phyloP scores from a whole-genome alignment of 1,140 invertebrate genomes.

The Formica selysi region DNA sequence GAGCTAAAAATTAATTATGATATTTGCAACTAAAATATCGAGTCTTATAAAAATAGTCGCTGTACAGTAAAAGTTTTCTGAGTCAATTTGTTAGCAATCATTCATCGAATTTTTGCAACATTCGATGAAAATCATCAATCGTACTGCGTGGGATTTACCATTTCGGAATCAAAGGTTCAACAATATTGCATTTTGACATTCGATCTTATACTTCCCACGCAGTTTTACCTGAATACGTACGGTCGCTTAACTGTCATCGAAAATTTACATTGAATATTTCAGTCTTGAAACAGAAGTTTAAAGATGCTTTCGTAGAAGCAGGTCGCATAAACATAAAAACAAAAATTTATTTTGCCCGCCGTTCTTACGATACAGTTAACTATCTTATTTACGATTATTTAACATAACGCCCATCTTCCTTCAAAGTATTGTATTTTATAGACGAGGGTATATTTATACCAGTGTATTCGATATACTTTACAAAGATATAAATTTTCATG shows the following conservation, averaged over 20 bases:
- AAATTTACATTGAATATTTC: constrained; percentile 39
- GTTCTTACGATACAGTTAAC: background rate
- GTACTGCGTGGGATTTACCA: constrained; percentile 7
- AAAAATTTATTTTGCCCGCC: background rate
- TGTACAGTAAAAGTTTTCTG: background rate
- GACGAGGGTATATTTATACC: background rate
- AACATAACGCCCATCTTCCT: background rate
- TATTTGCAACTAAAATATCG: background rate
- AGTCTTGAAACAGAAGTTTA: background rate
- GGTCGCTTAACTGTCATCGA: constrained; percentile 33
- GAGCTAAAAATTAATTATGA: background rate
- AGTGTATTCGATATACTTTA: background rate
- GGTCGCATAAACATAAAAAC: background rate
- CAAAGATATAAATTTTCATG: background rate
- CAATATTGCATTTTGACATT: constrained; percentile 66
- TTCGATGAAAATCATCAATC: constrained; percentile 65
- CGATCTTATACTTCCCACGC: constrained; percentile 69
- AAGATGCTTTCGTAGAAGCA: background rate
- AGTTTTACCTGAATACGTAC: constrained; percentile 63
- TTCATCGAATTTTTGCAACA: constrained; percentile 67
- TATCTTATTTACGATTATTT: background rate
- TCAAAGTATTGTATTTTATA: background rate
- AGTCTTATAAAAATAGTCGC: background rate
- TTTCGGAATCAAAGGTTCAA: constrained; percentile 57
- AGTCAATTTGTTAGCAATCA: constrained; percentile 67